Conservation (phyloP, 2,888 invertebrate genomes). For the Agonopterix heracliana region DNA sequence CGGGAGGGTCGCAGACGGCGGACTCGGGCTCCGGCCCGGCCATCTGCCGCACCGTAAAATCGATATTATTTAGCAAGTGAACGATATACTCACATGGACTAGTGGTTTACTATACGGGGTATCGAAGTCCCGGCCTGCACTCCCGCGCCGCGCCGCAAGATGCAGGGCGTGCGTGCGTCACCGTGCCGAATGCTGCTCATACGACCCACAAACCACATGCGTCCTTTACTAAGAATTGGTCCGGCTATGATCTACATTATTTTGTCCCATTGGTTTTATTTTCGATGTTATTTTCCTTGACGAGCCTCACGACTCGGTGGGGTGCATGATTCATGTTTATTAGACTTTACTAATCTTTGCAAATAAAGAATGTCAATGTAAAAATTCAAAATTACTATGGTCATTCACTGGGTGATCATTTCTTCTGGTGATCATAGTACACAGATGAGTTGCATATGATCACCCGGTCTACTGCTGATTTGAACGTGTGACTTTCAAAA, state of each 20-base stretch:
- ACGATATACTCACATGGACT: constrained; percentile 39
- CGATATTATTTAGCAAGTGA: constrained; percentile 67
- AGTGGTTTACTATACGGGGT: not conserved
- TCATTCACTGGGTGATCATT: too few relatives aligned
- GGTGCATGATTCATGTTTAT: too few relatives aligned
- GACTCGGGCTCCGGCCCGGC: constrained; percentile 48
- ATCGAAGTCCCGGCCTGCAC: not conserved
- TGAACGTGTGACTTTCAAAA: too few relatives aligned
- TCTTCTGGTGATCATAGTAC: too few relatives aligned
- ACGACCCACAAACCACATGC: constrained; percentile 1
- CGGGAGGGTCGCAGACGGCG: constrained; percentile 50
- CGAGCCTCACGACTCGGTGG: too few relatives aligned
- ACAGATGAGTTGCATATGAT: too few relatives aligned
- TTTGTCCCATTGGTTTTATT: too few relatives aligned
- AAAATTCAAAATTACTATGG: too few relatives aligned
- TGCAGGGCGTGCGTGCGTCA: not conserved
- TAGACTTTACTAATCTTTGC: too few relatives aligned
- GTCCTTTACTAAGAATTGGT: constrained; percentile 1
- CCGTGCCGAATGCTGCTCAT: not conserved
- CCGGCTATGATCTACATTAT: not conserved
- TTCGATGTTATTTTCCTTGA: too few relatives aligned
- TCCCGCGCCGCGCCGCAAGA: not conserved
- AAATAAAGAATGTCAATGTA: too few relatives aligned
- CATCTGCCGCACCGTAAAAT: constrained; percentile 72
- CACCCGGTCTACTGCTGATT: too few relatives aligned